Evolutionary conservation across 2,888 invertebrate species (phyloP), one percentile per base, ranked within the genome.

Genomic region (Philopedon plagiatum): DNA sequence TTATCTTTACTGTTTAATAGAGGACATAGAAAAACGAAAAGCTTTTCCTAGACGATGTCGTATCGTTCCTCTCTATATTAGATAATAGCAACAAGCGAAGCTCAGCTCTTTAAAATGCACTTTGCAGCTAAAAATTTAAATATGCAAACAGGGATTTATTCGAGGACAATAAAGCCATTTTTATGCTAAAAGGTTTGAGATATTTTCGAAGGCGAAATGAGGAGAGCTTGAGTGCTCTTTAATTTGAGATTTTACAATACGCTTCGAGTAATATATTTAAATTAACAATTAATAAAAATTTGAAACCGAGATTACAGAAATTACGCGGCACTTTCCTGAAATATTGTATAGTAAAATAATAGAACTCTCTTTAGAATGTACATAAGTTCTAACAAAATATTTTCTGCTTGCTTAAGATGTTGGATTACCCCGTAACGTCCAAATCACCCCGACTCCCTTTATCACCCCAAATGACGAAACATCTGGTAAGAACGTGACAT

Each of bases 371-470:
- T 26, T 5, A 57, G 32, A 26, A 26, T 32, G n/a, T n/a, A n/a
- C n/a, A n/a, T n/a, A n/a, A 26, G 21, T 46, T 34, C 49, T 49
- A 63, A 49, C 34, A 23, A 49, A 9, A 15, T 11, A 23, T 68
- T 60, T 63, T 32, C 62, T 46, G 26, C 49, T 67, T 56, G 51
- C 58, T 26, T 79, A 83, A 80, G 86, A 86, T 81, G 84, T 88
- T 84, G 88, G 88, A 86, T 86, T 89, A 84, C 89, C 89, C 85
- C 88, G 87, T 87, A 89, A 88, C 87, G 88, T 85, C 86, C 89
- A 84, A 87, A 88, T 85, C 86, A 89, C 90, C 82, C 88, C 91
- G 82, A 90, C 91, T 82, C 90, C 91, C 75, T 91, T 92, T 86
- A 89, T 88, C 86, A 89, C 77, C 61, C 79, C 79, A 69, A 90